Percentiles rank a stretch among this genome's conserved stretches.
Conservation (phyloP, 2,888 invertebrate species). For the Furcula furcula region DNA sequence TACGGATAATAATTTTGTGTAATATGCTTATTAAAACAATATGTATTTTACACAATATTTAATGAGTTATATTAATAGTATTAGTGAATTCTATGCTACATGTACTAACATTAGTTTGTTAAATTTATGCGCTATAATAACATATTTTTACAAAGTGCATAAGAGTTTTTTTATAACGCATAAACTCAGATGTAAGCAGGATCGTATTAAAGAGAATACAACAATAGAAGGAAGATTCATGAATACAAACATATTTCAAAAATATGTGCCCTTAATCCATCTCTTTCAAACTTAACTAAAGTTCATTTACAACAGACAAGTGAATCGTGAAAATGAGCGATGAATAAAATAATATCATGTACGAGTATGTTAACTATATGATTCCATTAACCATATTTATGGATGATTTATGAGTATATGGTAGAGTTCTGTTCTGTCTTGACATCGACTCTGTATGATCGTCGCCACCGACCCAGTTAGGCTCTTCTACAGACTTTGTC, state of each 20-base stretch:
- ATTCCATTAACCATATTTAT: slow-evolving; percentile 76
- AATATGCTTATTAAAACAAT: slow-evolving; percentile 66
- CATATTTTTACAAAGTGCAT: slow-evolving; percentile 23
- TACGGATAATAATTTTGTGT: slow-evolving; percentile 25
- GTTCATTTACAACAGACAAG: slow-evolving; percentile 45
- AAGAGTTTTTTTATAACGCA: slow-evolving; percentile 32
- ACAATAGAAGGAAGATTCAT: slow-evolving; percentile 5
- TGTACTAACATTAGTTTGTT: slow-evolving; percentile 43
- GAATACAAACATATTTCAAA: slow-evolving; percentile 17
- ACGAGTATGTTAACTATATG: slow-evolving; percentile 58
- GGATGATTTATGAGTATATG: slow-evolving; percentile 66
- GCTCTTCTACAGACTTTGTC: slow-evolving; percentile 74
- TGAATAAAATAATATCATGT: slow-evolving; percentile 35
- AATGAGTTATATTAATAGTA: slow-evolving; percentile 43
- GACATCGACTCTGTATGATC: slow-evolving; percentile 64
- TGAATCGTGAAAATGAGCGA: slow-evolving; percentile 48
- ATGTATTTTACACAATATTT: slow-evolving; percentile 53
- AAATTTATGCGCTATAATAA: slow-evolving; percentile 36
- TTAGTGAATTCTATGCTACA: slow-evolving; percentile 51
- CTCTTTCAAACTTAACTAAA: slow-evolving; percentile 56
- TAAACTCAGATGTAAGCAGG: slow-evolving; percentile 28
- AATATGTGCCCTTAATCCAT: slow-evolving; percentile 40
- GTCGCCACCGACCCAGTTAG: slow-evolving; percentile 71
- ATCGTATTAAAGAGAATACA: slow-evolving; percentile 51
- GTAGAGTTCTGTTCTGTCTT: slow-evolving; percentile 57